Percentiles rank a stretch among this genome's conserved stretches.
Evolutionary conservation across 2,888 invertebrate species (phyloP).

Genomic region (Zaprionus lineosus): DNA sequence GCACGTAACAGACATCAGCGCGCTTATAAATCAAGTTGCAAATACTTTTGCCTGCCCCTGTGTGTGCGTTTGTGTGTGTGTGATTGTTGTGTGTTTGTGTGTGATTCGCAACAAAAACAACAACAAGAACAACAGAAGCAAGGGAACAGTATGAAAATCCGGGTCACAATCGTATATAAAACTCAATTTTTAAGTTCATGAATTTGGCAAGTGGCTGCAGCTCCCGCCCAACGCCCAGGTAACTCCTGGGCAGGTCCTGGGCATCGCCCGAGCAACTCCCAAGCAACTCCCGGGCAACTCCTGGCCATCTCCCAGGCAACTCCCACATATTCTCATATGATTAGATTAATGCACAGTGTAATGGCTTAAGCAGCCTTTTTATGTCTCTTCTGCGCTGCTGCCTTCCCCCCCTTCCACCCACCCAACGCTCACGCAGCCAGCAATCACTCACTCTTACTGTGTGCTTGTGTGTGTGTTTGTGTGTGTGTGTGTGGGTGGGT

Average conservation of each 20-base stretch:
- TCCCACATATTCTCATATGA: constrained; percentile 58
- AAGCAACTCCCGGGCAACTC: too few species aligned
- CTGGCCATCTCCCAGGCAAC: too few species aligned
- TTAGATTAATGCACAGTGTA: constrained; percentile 74
- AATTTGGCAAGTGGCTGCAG: constrained; percentile 37
- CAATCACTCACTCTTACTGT: constrained; percentile 20
- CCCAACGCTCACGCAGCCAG: constrained; percentile 1
- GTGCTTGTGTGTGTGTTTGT: constrained; percentile 4
- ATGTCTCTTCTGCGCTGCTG: neutral
- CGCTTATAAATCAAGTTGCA: constrained; percentile 73
- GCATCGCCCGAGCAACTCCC: too few species aligned
- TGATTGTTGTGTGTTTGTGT: neutral
- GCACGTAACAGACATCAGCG: constrained; percentile 76
- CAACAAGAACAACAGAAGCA: constrained; percentile 7
- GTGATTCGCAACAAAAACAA: constrained; percentile 9
- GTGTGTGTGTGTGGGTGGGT: constrained; percentile 5
- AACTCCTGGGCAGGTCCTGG: too few species aligned
- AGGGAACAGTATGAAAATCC: too few species aligned
- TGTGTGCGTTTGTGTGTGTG: constrained; percentile 14
- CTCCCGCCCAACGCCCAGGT: too few species aligned
- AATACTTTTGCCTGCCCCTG: constrained; percentile 50
- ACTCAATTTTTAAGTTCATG: constrained; percentile 57
- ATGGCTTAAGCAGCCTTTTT: constrained; percentile 51
- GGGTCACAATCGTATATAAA: constrained; percentile 24
- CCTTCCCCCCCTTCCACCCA: neutral